Conservation (phyloP, 2,113 vertebrate species). For the Baryphthengus martii region DNA sequence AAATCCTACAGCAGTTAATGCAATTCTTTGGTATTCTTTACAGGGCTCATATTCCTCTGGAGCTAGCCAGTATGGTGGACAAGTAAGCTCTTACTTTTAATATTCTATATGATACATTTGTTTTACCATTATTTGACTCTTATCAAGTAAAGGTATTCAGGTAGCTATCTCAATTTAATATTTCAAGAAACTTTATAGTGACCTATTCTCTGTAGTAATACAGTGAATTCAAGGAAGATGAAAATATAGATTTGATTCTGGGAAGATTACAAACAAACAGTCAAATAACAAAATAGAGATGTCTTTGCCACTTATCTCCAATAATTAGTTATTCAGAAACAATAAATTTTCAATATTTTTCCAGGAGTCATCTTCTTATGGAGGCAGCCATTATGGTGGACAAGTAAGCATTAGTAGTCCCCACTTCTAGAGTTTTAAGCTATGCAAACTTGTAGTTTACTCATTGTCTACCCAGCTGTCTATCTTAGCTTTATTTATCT, state of each 20-base stretch:
- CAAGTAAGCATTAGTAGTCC: slow-evolving; percentile 29
- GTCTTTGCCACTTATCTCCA: background rate
- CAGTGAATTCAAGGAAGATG: background rate
- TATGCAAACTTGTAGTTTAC: background rate
- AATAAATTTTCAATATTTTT: background rate
- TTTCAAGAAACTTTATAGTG: background rate
- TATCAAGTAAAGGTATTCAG: background rate
- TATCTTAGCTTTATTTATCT: background rate
- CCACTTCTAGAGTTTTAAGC: background rate
- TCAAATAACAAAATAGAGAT: background rate
- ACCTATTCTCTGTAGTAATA: background rate
- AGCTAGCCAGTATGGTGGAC: slow-evolving; percentile 38
- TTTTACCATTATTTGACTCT: background rate
- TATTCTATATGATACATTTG: background rate
- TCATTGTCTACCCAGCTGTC: background rate
- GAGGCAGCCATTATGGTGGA: slow-evolving; percentile 36
- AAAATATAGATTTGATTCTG: background rate
- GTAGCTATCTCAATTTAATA: background rate
- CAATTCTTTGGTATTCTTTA: background rate
- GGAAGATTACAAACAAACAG: background rate
- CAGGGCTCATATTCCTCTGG: slow-evolving; percentile 51
- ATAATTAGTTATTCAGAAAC: background rate
- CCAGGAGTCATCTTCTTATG: slow-evolving; percentile 35
- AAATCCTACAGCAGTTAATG: background rate
- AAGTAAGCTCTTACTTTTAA: background rate